Conservation (phyloP, 2,888 invertebrate genomes). For the Oscheius myriophilus region DNA sequence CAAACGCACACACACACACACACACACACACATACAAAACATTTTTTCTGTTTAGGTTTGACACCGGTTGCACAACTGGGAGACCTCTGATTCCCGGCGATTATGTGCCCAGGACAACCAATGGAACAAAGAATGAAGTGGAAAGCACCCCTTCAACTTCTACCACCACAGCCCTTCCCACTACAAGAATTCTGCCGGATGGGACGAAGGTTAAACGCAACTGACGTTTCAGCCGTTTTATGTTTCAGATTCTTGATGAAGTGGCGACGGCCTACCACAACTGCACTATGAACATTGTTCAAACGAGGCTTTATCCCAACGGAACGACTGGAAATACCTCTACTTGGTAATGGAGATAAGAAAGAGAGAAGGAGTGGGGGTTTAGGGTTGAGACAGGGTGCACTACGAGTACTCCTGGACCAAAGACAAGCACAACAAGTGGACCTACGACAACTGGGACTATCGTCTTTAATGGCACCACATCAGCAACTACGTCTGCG, state of each 20-base stretch:
- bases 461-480: too few species aligned
- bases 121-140: too few species aligned
- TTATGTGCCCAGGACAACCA: too few species aligned
- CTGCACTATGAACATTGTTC: background rate
- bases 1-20: too few species aligned
- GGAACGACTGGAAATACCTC: background rate
- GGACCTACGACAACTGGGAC: background rate
- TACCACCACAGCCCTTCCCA: background rate
- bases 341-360: background rate
- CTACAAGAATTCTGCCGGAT: conserved; percentile 15
- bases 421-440: too few species aligned
- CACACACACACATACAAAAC: too few species aligned
- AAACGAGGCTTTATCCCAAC: background rate
- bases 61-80: too few species aligned
- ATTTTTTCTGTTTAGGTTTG: too few species aligned
- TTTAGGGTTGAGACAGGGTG: background rate
- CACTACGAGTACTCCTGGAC: background rate
- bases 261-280: background rate
- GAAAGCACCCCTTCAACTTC: too few species aligned
- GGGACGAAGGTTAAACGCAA: conserved; percentile 4
- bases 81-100: too few species aligned
- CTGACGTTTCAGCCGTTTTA: background rate
- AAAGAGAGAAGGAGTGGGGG: background rate
- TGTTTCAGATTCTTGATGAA: background rate
- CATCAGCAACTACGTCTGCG: background rate